phyloP scores from a whole-genome alignment of 2,113 vertebrate genomes.

The Narcine bancroftii region DNA sequence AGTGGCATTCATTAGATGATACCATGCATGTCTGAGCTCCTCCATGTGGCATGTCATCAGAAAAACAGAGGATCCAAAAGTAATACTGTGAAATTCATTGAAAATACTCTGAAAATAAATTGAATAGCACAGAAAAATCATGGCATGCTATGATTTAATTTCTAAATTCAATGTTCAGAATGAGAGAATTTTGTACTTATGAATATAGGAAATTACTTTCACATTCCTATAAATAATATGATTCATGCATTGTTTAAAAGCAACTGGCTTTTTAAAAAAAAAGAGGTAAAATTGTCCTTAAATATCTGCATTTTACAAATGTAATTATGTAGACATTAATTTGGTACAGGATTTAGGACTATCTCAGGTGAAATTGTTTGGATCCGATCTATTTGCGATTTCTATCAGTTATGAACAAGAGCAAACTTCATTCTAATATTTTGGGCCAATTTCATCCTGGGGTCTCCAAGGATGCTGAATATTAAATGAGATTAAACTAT shows the following conservation, averaged over 20 bases:
- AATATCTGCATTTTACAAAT: not conserved
- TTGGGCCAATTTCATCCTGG: not conserved
- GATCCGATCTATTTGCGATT: not conserved
- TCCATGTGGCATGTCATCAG: no score
- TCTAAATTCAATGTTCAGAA: not conserved
- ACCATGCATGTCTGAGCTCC: no score
- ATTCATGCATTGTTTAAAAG: not conserved
- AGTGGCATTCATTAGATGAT: no score
- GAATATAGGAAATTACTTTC: not conserved
- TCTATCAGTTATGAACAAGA: constrained; percentile 9
- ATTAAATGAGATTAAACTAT: constrained; percentile 6
- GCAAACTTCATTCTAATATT: not conserved
- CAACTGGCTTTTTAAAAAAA: not conserved
- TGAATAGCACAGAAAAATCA: not conserved
- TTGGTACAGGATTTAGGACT: not conserved
- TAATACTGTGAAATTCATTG: no score
- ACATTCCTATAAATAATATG: not conserved
- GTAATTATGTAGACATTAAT: not conserved
- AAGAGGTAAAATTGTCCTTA: not conserved
- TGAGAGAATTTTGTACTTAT: not conserved
- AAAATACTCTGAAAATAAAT: not conserved
- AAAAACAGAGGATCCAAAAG: no score
- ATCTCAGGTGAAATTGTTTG: not conserved
- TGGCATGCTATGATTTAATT: no score
- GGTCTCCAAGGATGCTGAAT: not conserved